Conservation (phyloP, 2,888 invertebrate genomes). For the Druceiella hillmani region DNA sequence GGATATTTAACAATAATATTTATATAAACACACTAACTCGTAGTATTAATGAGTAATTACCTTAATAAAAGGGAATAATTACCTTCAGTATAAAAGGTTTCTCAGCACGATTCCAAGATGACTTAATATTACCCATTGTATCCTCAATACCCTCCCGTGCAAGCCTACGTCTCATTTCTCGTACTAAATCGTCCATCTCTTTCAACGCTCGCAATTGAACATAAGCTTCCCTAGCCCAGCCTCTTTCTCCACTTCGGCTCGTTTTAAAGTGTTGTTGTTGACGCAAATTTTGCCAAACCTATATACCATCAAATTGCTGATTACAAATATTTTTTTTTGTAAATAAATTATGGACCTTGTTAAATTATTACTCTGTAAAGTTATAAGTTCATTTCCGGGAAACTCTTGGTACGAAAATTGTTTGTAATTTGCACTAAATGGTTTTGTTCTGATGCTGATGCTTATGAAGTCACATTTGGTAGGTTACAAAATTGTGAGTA, state of each 20-base stretch:
- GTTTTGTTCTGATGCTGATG: no score
- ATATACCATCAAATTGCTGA: constrained; percentile 4
- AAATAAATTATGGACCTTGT: no score
- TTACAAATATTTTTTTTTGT: not conserved
- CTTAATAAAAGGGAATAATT: not conserved
- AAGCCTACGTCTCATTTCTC: constrained; percentile 64
- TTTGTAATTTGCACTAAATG: no score
- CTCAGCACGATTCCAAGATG: constrained; percentile 44
- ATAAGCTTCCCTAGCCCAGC: constrained; percentile 66
- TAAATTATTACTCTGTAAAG: no score
- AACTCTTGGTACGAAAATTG: no score
- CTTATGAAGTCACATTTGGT: no score
- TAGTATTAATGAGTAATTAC: no score
- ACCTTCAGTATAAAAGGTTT: constrained; percentile 62
- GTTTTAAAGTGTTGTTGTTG: constrained; percentile 52
- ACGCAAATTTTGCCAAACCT: constrained; percentile 66
- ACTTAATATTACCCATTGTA: constrained; percentile 37
- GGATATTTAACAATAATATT: no score
- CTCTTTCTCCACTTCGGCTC: constrained; percentile 39
- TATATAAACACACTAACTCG: no score
- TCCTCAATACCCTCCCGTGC: constrained; percentile 54
- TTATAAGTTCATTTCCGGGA: no score
- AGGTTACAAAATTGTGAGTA: no score
- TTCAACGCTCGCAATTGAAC: constrained; percentile 66
- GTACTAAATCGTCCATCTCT: constrained; percentile 67